Conservation (phyloP, 2,113 vertebrate genomes). For the Chauna torquata region DNA sequence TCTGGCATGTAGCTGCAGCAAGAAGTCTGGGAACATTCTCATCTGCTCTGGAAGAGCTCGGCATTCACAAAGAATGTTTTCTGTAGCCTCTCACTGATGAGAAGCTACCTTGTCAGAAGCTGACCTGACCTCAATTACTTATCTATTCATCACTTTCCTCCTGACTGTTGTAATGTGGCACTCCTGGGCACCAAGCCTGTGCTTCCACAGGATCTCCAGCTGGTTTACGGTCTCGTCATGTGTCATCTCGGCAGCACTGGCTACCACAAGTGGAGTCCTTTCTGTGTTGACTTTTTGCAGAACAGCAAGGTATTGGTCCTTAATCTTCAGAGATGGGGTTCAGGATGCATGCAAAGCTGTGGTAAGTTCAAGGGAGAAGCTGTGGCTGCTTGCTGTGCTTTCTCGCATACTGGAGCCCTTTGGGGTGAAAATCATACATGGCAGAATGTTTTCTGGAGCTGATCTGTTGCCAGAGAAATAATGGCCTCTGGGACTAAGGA, state of each 20-base stretch:
- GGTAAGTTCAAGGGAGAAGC: not conserved
- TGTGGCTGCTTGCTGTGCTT: not conserved
- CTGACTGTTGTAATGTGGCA: not conserved
- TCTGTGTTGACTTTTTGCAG: not conserved
- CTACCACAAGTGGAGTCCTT: not conserved
- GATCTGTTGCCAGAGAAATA: not conserved
- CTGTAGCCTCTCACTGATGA: not conserved
- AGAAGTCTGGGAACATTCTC: not conserved
- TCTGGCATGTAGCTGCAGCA: not conserved
- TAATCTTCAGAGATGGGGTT: not conserved
- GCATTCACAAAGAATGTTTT: not conserved
- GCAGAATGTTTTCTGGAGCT: not conserved
- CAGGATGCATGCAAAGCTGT: not conserved
- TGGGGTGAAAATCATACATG: rapidly evolving
- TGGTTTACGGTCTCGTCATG: not conserved
- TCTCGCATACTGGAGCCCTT: not conserved
- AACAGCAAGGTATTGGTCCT: not conserved
- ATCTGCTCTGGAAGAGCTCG: not conserved
- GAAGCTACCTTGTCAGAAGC: constrained; percentile 10
- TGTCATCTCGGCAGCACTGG: not conserved
- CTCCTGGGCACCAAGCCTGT: not conserved
- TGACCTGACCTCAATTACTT: constrained; percentile 41
- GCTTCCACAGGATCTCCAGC: not conserved
- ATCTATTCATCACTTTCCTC: constrained; percentile 40
- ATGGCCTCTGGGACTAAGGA: not conserved